Conservation (phyloP, 1,140 invertebrate species). For the Drosophila bocqueti region DNA sequence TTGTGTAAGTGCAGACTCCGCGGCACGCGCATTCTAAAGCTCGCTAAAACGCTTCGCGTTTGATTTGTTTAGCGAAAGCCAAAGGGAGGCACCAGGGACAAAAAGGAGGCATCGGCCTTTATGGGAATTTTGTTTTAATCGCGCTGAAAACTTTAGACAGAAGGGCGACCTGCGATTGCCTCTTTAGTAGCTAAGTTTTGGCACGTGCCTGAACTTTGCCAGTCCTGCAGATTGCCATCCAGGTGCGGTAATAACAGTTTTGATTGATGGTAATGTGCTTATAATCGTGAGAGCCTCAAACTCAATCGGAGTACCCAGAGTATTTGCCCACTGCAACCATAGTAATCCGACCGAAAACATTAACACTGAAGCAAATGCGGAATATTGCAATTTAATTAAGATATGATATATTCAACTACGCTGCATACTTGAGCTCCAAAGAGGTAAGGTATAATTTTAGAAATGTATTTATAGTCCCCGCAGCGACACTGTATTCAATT, state of each 20-base stretch:
- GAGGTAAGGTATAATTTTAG: constrained; percentile 13
- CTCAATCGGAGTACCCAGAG: background rate
- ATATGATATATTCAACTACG: background rate
- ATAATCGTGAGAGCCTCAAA: background rate
- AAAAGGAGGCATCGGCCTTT: background rate
- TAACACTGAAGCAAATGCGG: background rate
- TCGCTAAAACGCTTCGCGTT: background rate
- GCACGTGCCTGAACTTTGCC: constrained; percentile 12
- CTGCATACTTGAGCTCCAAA: background rate
- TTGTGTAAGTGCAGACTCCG: background rate
- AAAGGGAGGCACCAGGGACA: background rate
- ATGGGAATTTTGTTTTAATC: background rate
- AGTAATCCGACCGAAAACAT: background rate
- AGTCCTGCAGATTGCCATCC: background rate
- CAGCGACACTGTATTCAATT: constrained; percentile 2
- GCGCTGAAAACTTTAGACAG: background rate
- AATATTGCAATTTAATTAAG: constrained; percentile 5
- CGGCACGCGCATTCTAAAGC: background rate
- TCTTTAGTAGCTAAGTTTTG: constrained; percentile 3
- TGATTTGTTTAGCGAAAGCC: background rate
- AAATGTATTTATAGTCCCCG: constrained; percentile 4
- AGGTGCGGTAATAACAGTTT: constrained; percentile 10
- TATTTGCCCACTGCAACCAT: background rate
- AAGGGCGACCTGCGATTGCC: background rate
- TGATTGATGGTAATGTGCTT: constrained; percentile 20